These are phyloP conservation scores for Lepidotrigona ventralis DNA, from an alignment of 1,140 invertebrate species.

Conservation along the genomic window DNA sequence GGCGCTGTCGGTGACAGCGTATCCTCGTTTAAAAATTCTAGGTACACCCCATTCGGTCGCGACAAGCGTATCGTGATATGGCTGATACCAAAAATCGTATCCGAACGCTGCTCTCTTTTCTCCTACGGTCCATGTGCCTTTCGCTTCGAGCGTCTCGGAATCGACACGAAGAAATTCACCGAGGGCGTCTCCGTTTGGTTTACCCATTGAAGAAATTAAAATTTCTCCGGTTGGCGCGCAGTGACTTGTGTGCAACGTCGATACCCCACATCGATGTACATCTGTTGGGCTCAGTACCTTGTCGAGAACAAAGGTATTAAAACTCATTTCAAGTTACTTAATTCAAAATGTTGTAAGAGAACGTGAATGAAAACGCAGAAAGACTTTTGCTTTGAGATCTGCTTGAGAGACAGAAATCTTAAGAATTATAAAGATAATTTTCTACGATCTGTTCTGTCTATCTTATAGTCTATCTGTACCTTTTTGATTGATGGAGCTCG, in stretches of 20 bases:
- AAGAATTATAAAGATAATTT: too few species aligned
- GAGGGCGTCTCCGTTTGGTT: conserved; percentile 88
- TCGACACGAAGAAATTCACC: conserved; percentile 96
- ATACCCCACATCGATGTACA: conserved; percentile 87
- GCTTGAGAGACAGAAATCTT: too few species aligned
- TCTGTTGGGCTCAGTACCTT: conserved; percentile 87
- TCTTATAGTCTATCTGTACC: too few species aligned
- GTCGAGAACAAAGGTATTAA: background rate
- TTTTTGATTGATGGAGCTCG: conserved; percentile 84
- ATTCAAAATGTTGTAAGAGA: background rate
- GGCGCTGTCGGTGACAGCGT: conserved; percentile 42
- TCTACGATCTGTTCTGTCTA: too few species aligned
- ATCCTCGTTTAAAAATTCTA: conserved; percentile 86
- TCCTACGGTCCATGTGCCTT: conserved; percentile 86
- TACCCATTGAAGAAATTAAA: conserved; percentile 96
- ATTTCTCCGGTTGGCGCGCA: conserved; percentile 95
- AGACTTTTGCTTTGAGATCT: too few species aligned
- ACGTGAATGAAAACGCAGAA: background rate
- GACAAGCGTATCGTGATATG: conserved; percentile 94
- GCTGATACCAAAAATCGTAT: conserved; percentile 98
- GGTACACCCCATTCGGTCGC: conserved; percentile 96
- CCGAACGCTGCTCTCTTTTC: conserved; percentile 84
- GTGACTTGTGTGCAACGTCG: conserved; percentile 95
- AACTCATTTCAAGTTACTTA: background rate
- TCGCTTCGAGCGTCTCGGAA: conserved; percentile 87